Conservation (phyloP, 1,140 invertebrate species). For the Drosophila sucinea region DNA sequence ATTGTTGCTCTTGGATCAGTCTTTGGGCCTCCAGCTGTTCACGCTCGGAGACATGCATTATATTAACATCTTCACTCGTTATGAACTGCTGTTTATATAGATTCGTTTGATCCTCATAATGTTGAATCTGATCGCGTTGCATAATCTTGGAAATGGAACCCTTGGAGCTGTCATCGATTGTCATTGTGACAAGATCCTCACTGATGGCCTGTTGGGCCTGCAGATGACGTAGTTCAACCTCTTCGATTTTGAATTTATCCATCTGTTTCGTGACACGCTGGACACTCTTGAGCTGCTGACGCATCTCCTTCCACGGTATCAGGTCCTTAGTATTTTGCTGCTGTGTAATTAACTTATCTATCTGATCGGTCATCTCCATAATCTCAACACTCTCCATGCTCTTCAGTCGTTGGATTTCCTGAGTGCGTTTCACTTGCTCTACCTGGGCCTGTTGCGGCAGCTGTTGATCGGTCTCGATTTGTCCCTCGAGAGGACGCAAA, state of each 20-base stretch:
- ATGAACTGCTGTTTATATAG: conserved; percentile 70
- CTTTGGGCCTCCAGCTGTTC: conserved; percentile 73
- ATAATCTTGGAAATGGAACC: conserved; percentile 71
- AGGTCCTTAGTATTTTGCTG: conserved; percentile 69
- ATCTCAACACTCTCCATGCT: conserved; percentile 83
- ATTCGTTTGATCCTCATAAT: conserved; percentile 68
- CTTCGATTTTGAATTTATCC: conserved; percentile 81
- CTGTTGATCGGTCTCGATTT: conserved; percentile 63
- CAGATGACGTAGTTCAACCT: conserved; percentile 72
- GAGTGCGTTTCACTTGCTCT: conserved; percentile 61
- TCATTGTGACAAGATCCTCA: conserved; percentile 62
- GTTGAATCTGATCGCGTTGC: conserved; percentile 60
- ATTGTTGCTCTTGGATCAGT: conserved; percentile 65
- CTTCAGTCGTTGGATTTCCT: conserved; percentile 76
- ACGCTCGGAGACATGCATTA: conserved; percentile 71
- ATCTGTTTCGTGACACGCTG: conserved; percentile 75
- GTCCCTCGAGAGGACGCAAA: conserved; percentile 63
- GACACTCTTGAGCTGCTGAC: conserved; percentile 78
- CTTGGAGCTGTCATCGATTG: conserved; percentile 74
- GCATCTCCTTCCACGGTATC: conserved; percentile 82
- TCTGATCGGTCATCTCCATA: conserved; percentile 79
- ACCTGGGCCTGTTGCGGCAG: conserved; percentile 66
- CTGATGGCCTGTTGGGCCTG: conserved; percentile 59
- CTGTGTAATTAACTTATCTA: conserved; percentile 74
- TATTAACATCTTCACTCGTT: conserved; percentile 75